Base-by-base conservation (phyloP, 1,140 invertebrate genomes). In the Anoplolepis gracilipes region DNA sequence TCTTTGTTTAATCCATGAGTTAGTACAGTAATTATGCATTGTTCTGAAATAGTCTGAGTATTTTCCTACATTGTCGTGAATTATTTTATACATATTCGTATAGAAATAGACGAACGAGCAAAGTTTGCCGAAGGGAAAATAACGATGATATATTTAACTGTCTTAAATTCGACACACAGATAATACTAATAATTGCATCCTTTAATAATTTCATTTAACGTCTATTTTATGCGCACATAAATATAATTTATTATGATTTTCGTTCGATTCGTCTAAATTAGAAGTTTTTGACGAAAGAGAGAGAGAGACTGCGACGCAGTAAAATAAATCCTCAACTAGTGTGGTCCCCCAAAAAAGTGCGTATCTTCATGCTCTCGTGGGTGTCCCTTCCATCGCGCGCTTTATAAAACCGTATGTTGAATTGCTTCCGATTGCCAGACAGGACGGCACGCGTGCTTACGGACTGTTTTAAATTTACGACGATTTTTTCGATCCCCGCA, bases 381-480 rank as follows among this genome's bases (percentile, higher is more conserved):
- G 55, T 73, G 67, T 61, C 16, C 62, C 65, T 53, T 69, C 61
- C 36, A 42, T 81, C 33, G 65, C 65, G 57, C 22, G 65, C 25
- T 69, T 16, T 53, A 11, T 73, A 82, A 67, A n/a, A 87, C 81
- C 82, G 67, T 86, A 49, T 79, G 86, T 85, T 90, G 84, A 92
- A 91, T 91, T 84, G 87, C 84, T 90, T 91, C 90, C 90, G 88
- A 90, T 91, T 86, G 53, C 67, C 67, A 82, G 65, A 69, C 62
- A 19, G 72, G 75, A 70, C 87, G 87, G 78, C 88, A 90, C 88
- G 87, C 90, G 88, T 55, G 67, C 73, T 75, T 25, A 30, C 72
- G 36, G 77, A 25, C 70, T 69, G 70, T 65, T 84, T 86, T 82
- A 70, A 84, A 86, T 89, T 88, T 89, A 87, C 85, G 69, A 62